Conservation (phyloP, 2,113 vertebrate genomes). For the Corvus moneduloides region DNA sequence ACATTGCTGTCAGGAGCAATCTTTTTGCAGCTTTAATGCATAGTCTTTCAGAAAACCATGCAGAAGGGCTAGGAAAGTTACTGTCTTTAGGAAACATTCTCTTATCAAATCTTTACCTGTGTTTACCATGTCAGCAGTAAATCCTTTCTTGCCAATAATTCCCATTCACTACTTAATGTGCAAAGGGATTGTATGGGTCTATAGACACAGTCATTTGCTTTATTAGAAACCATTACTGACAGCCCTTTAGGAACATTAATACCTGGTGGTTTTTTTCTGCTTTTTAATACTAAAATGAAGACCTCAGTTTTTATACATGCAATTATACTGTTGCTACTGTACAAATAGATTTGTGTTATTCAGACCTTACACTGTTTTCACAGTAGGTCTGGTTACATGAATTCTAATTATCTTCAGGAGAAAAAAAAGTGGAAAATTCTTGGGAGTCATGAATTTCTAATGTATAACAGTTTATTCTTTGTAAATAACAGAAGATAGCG, state of each 20-base stretch:
- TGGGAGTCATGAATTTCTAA: constrained; percentile 2
- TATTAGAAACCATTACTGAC: background rate
- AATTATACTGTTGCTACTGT: background rate
- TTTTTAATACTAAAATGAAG: background rate
- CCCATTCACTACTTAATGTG: background rate
- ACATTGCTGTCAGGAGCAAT: background rate
- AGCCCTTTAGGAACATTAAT: background rate
- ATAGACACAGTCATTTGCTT: background rate
- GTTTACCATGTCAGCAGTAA: background rate
- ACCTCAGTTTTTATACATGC: background rate
- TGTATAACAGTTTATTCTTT: background rate
- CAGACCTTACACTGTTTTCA: background rate
- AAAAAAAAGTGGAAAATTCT: background rate
- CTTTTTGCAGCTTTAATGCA: background rate
- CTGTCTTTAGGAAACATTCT: background rate
- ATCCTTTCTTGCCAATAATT: background rate
- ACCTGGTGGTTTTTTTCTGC: background rate
- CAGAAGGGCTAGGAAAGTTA: background rate
- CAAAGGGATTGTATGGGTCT: background rate
- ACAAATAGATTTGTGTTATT: background rate
- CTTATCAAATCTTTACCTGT: background rate
- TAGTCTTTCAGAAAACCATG: background rate
- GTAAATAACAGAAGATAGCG: background rate
- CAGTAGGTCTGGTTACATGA: background rate
- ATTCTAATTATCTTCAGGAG: background rate